These are phyloP conservation scores for Muscicapa comitata DNA, from an alignment of 2,797 vertebrate genomes.

Conservation along the genomic window DNA sequence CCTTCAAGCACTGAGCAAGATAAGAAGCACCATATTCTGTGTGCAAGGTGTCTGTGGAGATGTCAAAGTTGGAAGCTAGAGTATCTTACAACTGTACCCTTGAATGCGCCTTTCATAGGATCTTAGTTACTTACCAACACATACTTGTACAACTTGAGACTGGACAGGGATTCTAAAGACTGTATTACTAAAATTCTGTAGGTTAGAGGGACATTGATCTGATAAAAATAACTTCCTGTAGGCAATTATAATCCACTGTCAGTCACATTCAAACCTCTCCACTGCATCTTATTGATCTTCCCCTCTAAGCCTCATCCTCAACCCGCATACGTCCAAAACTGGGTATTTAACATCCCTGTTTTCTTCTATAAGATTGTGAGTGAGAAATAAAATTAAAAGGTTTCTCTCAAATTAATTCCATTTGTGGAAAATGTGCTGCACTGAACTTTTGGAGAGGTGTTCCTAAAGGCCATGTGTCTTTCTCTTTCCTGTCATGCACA, in stretches of 20 bases:
- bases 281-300: background rate
- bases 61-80: background rate
- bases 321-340: background rate
- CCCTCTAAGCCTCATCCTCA: background rate
- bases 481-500: background rate
- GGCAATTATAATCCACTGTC: background rate
- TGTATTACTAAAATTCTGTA: background rate
- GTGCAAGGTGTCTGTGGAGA: background rate
- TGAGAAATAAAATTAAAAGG: background rate
- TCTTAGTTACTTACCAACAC: background rate
- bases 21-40: background rate
- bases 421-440: background rate
- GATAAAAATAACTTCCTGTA: background rate
- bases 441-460: background rate
- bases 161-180: background rate
- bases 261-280: background rate
- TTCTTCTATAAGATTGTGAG: background rate
- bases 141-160: rapidly evolving
- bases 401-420: background rate
- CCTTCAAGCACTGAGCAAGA: background rate
- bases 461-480: background rate
- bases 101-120: background rate
- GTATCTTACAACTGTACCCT: background rate
- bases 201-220: background rate
- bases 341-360: background rate